Conservation (phyloP, 2,888 invertebrate genomes). For the Gnatocerus cornutus region DNA sequence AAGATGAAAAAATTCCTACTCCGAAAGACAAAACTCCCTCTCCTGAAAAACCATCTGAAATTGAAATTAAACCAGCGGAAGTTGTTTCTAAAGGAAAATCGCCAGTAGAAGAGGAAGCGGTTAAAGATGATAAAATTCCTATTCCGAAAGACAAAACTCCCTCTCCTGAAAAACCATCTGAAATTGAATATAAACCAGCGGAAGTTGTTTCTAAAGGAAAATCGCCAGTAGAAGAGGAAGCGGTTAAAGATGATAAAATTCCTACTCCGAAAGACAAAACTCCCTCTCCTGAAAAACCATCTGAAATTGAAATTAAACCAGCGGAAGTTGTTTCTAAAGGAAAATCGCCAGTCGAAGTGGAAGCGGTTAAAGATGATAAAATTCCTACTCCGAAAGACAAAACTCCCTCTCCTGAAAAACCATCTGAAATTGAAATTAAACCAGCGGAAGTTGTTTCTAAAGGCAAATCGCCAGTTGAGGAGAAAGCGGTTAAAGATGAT, state of each 20-base stretch:
- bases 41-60: conserved; percentile 2
- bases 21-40: conserved; percentile 10
- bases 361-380: not conserved
- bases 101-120: not conserved
- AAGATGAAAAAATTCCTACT: not conserved
- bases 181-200: not conserved
- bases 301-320: not conserved
- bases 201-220: not conserved
- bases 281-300: not conserved
- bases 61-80: not conserved
- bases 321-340: not conserved
- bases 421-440: conserved; percentile 3
- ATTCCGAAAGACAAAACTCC: conserved; percentile 9
- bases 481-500: conserved; percentile 1
- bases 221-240: not conserved
- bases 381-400: conserved; percentile 11
- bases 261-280: conserved; percentile 15
- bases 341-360: not conserved
- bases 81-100: conserved; percentile 7
- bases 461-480: not conserved
- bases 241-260: too few relatives aligned
- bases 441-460: not conserved
- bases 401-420: conserved; percentile 3
- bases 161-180: not conserved
- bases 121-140: conserved; percentile 1